These are phyloP conservation scores for Osmerus mordax DNA, from an alignment of 2,113 vertebrate genomes.

Conservation along the genomic window DNA sequence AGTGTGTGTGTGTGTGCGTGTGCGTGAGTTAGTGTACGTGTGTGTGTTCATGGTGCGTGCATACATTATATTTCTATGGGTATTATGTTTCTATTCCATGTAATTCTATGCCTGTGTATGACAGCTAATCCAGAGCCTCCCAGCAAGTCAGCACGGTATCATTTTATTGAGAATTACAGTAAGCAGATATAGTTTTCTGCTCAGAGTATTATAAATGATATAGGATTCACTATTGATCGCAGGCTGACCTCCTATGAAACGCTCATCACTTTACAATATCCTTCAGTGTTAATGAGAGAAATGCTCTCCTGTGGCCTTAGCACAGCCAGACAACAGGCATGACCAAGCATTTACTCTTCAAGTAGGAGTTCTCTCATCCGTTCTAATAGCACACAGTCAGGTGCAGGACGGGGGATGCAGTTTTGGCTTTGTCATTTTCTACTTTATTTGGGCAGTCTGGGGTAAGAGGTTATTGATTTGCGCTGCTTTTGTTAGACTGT, in stretches of 20 bases:
- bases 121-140: no score
- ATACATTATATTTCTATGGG: no score
- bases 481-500: not conserved
- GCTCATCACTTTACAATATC: conserved; percentile 72
- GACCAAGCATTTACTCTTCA: conserved; percentile 6
- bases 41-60: not conserved
- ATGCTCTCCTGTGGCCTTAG: conserved; percentile 50
- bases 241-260: conserved; percentile 68
- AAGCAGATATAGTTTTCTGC: conserved; percentile 8
- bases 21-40: not conserved
- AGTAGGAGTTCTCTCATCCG: not conserved
- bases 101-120: no score
- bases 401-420: not conserved
- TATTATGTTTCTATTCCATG: no score
- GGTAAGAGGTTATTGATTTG: conserved; percentile 20
- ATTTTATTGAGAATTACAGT: no score
- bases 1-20: not conserved
- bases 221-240: conserved; percentile 74
- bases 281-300: conserved; percentile 64
- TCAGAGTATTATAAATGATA: conserved; percentile 68
- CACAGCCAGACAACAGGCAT: conserved; percentile 34
- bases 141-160: no score
- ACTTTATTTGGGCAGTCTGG: not conserved
- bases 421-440: not conserved
- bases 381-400: not conserved